Evolutionary conservation across 37 sponge, comb jelly and placozoan species (phyloP).

Genomic region (Chondrilla cf. caribensis): DNA sequence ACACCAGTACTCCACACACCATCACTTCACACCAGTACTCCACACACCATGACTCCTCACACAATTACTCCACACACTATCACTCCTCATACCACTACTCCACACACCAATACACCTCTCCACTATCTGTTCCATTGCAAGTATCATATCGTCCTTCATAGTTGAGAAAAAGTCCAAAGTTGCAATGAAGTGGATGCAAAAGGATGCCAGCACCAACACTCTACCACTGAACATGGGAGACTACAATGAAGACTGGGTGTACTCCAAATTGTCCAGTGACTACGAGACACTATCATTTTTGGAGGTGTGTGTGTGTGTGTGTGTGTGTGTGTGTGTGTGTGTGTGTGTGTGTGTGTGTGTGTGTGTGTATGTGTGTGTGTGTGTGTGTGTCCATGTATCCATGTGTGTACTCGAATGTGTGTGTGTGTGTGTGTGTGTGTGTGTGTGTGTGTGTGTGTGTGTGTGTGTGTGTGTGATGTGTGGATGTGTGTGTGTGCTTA

Average conservation of each 20-base stretch:
- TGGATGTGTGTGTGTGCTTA: neutral
- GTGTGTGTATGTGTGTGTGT: slow-evolving; percentile 20
- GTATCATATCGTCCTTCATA: too few relatives aligned
- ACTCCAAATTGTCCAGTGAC: slow-evolving; percentile 1
- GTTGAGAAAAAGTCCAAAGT: too few relatives aligned
- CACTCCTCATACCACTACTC: too few relatives aligned
- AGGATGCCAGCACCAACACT: neutral
- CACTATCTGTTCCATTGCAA: too few relatives aligned
- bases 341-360: slow-evolving; percentile 15
- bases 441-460: slow-evolving; percentile 8
- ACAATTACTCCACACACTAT: too few relatives aligned
- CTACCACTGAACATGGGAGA: neutral
- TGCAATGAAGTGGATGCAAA: neutral
- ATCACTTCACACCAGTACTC: too few relatives aligned
- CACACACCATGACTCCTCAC: too few relatives aligned
- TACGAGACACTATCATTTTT: neutral
- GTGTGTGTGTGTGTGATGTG: slow-evolving; percentile 7
- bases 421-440: slow-evolving; percentile 6
- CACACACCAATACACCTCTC: too few relatives aligned
- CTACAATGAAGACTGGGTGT: neutral
- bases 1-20: too few relatives aligned
- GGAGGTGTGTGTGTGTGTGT: neutral
- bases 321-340: neutral
- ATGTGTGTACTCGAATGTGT: neutral
- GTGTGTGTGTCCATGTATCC: slow-evolving; percentile 1